Conservation (phyloP, 2,797 vertebrate genomes). For the Buceros bicornis region DNA sequence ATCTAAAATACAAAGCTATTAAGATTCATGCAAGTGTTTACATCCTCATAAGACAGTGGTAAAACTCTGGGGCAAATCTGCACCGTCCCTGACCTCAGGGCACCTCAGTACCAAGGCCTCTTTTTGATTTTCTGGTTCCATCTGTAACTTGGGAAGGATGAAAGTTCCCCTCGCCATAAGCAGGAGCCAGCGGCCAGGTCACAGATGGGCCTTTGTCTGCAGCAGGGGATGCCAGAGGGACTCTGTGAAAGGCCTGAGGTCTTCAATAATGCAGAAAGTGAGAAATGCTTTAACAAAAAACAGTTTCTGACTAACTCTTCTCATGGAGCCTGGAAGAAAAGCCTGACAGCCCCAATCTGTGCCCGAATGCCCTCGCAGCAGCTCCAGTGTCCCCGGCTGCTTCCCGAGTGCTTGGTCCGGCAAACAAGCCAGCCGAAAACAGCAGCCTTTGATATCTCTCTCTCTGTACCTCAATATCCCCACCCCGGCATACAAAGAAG, state of each 20-base stretch:
- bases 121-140: neutral
- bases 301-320: conserved; percentile 43
- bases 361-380: neutral
- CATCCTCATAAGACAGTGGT: neutral
- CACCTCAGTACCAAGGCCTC: neutral
- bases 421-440: neutral
- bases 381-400: fast-evolving
- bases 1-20: neutral
- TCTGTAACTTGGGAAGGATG: neutral
- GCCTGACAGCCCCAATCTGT: conserved; percentile 17
- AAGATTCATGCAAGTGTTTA: neutral
- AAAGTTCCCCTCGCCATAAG: fast-evolving
- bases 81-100: fast-evolving
- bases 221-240: neutral
- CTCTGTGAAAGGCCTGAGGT: neutral
- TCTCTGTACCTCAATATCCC: neutral
- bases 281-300: conserved; percentile 44
- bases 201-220: conserved; percentile 18
- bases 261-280: conserved; percentile 50
- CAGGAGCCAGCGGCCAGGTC: neutral
- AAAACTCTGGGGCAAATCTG: neutral
- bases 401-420: neutral
- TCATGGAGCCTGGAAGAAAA: conserved; percentile 1
- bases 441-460: neutral
- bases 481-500: neutral